phyloP scores from a whole-genome alignment of 2,888 invertebrate genomes.

The Atrina japonica region DNA sequence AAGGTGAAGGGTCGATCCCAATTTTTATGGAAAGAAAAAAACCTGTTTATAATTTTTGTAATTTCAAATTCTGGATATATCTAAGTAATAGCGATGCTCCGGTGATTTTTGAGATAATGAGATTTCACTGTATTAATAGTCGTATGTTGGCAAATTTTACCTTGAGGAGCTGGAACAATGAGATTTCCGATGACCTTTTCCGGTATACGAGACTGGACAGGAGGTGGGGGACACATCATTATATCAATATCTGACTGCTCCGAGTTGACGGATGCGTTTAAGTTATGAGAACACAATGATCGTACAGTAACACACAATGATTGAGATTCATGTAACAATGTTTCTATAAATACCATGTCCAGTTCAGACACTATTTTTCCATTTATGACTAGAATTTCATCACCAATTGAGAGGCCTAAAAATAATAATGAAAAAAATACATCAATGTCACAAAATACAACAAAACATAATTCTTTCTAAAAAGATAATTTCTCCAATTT shows the following conservation, averaged over 20 bases:
- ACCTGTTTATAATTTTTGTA: too few relatives aligned
- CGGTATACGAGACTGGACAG: conserved; percentile 85
- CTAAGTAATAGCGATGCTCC: too few relatives aligned
- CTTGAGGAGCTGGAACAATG: conserved; percentile 94
- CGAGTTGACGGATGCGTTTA: conserved; percentile 80
- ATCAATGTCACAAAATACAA: too few relatives aligned
- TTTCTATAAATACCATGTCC: conserved; percentile 99
- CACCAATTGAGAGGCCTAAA: conserved; percentile 96
- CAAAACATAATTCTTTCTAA: too few relatives aligned
- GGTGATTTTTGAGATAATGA: background rate
- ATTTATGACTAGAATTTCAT: conserved; percentile 99
- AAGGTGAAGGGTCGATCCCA: too few relatives aligned
- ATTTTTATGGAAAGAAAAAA: too few relatives aligned
- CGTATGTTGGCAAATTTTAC: too few relatives aligned
- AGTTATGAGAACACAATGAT: conserved; percentile 88
- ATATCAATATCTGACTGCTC: conserved; percentile 97
- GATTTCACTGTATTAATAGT: too few relatives aligned
- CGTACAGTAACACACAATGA: conserved; percentile 98
- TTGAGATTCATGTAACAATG: conserved; percentile 95
- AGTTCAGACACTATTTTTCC: conserved; percentile 98
- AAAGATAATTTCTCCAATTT: too few relatives aligned
- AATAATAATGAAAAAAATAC: too few relatives aligned
- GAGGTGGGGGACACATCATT: conserved; percentile 97
- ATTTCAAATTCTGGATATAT: too few relatives aligned
- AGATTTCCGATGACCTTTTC: conserved; percentile 94